Conservation (phyloP, 2,113 vertebrate genomes). For the Camarhynchus parvulus region DNA sequence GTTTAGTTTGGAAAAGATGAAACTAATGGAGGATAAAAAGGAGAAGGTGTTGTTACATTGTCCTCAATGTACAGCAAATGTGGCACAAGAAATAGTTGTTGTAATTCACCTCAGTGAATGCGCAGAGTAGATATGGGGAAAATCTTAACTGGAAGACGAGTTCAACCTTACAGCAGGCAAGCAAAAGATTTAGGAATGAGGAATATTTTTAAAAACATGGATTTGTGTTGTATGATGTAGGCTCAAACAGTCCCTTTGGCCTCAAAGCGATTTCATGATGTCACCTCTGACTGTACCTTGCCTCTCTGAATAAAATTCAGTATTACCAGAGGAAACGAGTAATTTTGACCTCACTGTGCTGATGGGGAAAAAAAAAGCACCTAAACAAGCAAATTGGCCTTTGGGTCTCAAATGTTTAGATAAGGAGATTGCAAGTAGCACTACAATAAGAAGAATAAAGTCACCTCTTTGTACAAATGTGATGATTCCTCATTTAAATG, state of each 20-base stretch:
- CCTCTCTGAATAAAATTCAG: neutral
- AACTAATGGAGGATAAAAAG: neutral
- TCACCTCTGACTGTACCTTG: neutral
- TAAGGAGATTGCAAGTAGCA: neutral
- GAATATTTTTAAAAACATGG: neutral
- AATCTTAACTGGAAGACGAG: neutral
- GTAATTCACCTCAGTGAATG: neutral
- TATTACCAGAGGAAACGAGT: neutral
- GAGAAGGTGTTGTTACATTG: neutral
- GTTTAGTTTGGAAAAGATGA: neutral
- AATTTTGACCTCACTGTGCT: neutral
- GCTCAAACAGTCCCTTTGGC: neutral
- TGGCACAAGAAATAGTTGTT: neutral
- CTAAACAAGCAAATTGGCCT: neutral
- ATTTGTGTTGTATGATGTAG: neutral
- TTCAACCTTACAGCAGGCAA: neutral
- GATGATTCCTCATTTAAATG: neutral
- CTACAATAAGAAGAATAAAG: neutral
- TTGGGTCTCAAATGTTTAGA: neutral
- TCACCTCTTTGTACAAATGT: neutral
- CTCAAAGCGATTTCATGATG: neutral
- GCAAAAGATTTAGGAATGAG: neutral
- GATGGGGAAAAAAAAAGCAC: fast-evolving
- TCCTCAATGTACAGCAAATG: neutral
- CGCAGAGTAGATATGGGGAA: neutral